Percentiles rank a stretch among this genome's conserved stretches.
phyloP scores from a whole-genome alignment of 2,113 vertebrate species.

The Toxotes chatareus region DNA sequence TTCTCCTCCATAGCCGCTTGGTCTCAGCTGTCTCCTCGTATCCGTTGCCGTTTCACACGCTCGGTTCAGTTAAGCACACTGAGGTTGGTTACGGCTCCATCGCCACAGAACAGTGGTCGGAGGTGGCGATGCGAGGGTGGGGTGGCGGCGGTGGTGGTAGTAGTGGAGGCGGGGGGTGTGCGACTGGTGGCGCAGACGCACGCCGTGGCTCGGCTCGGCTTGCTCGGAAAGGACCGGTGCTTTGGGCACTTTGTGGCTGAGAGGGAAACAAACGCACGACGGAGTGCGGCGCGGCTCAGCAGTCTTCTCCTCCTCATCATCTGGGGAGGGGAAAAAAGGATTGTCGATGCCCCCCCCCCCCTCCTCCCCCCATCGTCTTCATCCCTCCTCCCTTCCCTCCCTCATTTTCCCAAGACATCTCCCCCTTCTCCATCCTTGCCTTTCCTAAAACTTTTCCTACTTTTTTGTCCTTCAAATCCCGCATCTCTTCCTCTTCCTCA shows the following conservation, averaged over 20 bases:
- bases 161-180: conserved; percentile 4
- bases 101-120: conserved; percentile 41
- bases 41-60: conserved; percentile 39
- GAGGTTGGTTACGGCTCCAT: conserved; percentile 73
- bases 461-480: background rate
- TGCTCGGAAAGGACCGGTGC: conserved; percentile 53
- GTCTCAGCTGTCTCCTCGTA: conserved; percentile 46
- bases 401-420: conserved; percentile 12
- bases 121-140: conserved; percentile 18
- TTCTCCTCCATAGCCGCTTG: conserved; percentile 77
- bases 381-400: conserved; percentile 10
- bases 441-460: background rate
- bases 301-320: conserved; percentile 74
- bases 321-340: conserved; percentile 48
- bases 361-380: conserved; percentile 33
- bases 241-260: conserved; percentile 59
- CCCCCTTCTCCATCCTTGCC: conserved; percentile 8
- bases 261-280: conserved; percentile 53
- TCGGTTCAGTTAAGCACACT: conserved; percentile 48
- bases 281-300: conserved; percentile 68
- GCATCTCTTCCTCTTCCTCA: background rate
- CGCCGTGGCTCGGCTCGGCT: conserved; percentile 42
- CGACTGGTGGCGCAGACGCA: conserved; percentile 36
- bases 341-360: conserved; percentile 58
- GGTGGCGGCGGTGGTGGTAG: conserved; percentile 16